Evolutionary conservation across 2,113 vertebrate genomes (phyloP).

Genomic region (Corythornis madagascariensis): DNA sequence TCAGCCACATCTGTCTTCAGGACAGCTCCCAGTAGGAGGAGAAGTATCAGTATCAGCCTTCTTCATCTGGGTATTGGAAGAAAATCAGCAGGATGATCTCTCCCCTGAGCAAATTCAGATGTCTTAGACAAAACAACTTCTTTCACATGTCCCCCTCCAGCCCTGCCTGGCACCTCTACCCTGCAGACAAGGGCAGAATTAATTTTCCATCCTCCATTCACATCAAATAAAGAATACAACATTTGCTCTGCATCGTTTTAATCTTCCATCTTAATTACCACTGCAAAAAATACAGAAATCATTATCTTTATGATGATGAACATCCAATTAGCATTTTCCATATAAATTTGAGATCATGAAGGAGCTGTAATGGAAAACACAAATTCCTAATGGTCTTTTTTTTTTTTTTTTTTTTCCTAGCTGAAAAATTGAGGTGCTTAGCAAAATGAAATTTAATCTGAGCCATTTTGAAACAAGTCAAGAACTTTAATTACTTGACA

Average conservation of each 20-base stretch:
- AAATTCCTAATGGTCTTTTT: conserved; percentile 77
- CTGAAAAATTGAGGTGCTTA: conserved; percentile 79
- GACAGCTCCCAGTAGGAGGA: not conserved
- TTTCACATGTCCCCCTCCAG: not conserved
- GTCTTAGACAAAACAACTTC: conserved; percentile 4
- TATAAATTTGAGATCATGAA: conserved; percentile 81
- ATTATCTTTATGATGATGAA: conserved; percentile 81
- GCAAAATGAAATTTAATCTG: conserved; percentile 80
- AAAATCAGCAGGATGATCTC: not conserved
- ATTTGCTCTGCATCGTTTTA: conserved; percentile 72
- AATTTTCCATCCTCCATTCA: conserved; percentile 52
- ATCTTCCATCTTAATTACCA: conserved; percentile 83
- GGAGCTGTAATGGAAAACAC: conserved; percentile 75
- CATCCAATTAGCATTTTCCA: conserved; percentile 80
- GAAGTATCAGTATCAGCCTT: not conserved
- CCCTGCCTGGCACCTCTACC: not conserved
- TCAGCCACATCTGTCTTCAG: conserved; percentile 32
- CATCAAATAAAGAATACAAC: conserved; percentile 70
- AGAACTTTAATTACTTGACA: conserved; percentile 80
- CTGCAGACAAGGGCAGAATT: conserved; percentile 60
- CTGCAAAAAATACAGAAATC: conserved; percentile 77
- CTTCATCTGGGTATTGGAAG: conserved; percentile 8
- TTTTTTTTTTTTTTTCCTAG: conserved; percentile 57
- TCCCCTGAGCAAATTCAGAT: not conserved
- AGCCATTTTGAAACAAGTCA: conserved; percentile 76